Percentiles rank a stretch among this genome's conserved stretches.
These are phyloP conservation scores for Grallaria varia DNA, from an alignment of 2,113 vertebrate genomes.

Conservation along the genomic window DNA sequence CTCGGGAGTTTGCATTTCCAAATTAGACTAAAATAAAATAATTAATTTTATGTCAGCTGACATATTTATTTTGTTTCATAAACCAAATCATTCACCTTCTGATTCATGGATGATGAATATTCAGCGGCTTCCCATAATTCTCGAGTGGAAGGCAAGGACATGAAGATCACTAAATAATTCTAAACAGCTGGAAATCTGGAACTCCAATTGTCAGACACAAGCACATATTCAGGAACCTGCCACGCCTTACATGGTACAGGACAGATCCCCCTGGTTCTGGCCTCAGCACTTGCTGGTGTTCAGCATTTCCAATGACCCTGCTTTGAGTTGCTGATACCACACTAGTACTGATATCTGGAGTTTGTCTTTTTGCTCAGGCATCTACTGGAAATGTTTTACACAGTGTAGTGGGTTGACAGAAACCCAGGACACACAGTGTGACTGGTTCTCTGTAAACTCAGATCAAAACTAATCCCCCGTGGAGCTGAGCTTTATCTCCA, in stretches of 20 bases:
- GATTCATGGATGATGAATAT: neutral
- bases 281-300: neutral
- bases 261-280: neutral
- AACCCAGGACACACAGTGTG: rapidly evolving
- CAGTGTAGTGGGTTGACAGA: too few relatives aligned
- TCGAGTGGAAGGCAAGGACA: neutral
- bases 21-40: neutral
- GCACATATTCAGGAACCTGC: neutral
- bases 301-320: neutral
- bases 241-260: neutral
- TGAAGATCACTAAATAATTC: neutral
- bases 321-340: neutral
- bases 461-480: neutral
- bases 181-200: neutral
- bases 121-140: neutral
- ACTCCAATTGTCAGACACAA: neutral
- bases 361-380: neutral
- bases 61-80: neutral
- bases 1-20: neutral
- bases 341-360: neutral
- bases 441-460: neutral
- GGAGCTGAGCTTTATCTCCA: neutral
- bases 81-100: neutral
- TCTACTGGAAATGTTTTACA: neutral
- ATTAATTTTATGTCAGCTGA: neutral